A percentile compares a stretch with the other conserved stretches of the same genome.
Conservation (phyloP, 2,797 vertebrate species). For the Potorous gilbertii region DNA sequence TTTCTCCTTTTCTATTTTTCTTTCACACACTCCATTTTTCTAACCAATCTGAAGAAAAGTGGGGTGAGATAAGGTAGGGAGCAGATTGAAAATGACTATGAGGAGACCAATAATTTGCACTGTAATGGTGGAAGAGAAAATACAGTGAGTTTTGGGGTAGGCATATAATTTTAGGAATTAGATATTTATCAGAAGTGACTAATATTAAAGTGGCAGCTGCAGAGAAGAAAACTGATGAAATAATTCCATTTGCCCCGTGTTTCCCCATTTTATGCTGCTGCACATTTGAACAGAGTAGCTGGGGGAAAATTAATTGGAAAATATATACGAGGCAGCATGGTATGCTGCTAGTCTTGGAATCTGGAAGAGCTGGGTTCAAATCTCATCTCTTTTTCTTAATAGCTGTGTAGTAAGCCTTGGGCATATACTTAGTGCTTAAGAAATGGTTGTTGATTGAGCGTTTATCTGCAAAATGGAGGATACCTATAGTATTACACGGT, state of each 20-base stretch:
- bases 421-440: not conserved
- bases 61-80: not conserved
- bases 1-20: constrained; percentile 4
- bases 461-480: not conserved
- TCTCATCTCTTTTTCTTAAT: not conserved
- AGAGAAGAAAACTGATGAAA: constrained; percentile 48
- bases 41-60: not conserved
- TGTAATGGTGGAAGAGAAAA: not conserved
- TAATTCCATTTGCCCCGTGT: not conserved
- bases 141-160: not conserved
- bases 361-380: not conserved
- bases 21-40: not conserved
- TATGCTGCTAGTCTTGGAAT: not conserved
- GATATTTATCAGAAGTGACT: not conserved
- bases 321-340: constrained; percentile 3
- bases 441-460: not conserved
- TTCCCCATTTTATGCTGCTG: not conserved
- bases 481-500: not conserved
- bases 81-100: constrained; percentile 26
- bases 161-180: not conserved
- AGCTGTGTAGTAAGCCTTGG: not conserved
- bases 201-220: constrained; percentile 53
- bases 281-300: not conserved
- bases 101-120: constrained; percentile 13
- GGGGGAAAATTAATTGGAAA: constrained; percentile 5